A percentile compares a stretch with the other conserved stretches of the same genome.
These are phyloP conservation scores for Falco naumanni DNA, from an alignment of 2,797 vertebrate genomes.

Conservation along the genomic window DNA sequence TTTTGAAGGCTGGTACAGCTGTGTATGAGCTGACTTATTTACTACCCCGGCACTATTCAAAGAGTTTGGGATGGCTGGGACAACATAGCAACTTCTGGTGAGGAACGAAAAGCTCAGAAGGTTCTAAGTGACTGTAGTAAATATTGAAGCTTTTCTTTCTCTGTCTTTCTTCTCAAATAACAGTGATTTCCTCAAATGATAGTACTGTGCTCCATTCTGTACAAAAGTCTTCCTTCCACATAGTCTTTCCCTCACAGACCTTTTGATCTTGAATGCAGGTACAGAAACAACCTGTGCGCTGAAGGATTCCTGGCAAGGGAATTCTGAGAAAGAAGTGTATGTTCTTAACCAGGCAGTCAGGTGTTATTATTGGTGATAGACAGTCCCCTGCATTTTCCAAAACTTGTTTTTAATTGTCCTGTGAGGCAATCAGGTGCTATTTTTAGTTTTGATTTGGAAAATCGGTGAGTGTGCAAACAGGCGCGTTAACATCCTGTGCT, in stretches of 20 bases:
- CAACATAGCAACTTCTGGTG: not conserved
- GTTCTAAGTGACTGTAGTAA: not conserved
- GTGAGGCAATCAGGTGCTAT: not conserved
- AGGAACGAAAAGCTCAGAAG: not conserved
- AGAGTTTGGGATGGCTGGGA: not conserved
- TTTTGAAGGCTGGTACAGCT: not conserved
- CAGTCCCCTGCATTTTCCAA: not conserved
- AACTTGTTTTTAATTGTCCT: not conserved
- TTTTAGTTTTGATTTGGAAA: slow-evolving; percentile 40
- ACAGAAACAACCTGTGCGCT: not conserved
- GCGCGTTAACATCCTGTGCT: not conserved
- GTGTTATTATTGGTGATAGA: slow-evolving; percentile 3
- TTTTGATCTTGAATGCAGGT: not conserved
- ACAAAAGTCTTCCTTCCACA: not conserved
- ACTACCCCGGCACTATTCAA: not conserved
- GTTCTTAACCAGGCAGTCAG: not conserved
- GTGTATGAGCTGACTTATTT: not conserved
- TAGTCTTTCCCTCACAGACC: not conserved
- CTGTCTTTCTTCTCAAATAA: not conserved
- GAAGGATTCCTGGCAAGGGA: slow-evolving; percentile 12
- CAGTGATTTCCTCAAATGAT: not conserved
- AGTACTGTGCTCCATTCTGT: not conserved
- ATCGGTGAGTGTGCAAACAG: not conserved
- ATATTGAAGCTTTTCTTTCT: not conserved
- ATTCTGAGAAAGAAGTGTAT: not conserved